Conservation (phyloP, 2,888 invertebrate species). For the Hirtodrosophila cameraria region DNA sequence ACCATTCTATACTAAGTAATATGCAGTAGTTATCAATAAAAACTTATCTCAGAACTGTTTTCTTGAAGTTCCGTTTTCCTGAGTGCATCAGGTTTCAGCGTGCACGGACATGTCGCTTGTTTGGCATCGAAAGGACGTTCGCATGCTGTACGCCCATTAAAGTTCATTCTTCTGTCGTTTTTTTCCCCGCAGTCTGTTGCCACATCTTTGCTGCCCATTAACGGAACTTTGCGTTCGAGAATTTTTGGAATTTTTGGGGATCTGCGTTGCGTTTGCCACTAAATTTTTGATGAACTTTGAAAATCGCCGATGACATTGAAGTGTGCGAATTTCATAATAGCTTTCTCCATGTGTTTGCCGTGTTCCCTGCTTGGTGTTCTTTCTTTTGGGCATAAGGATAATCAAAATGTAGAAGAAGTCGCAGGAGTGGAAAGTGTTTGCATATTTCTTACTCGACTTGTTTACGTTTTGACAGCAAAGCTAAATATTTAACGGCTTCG, state of each 20-base stretch:
- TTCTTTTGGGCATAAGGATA: conserved; percentile 12
- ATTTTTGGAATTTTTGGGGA: conserved; percentile 58
- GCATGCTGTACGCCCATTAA: conserved; percentile 42
- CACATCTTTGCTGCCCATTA: conserved; percentile 72
- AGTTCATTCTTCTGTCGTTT: conserved; percentile 64
- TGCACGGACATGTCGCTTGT: conserved; percentile 15
- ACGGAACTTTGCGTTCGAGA: conserved; percentile 52
- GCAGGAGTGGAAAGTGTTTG: too few relatives aligned
- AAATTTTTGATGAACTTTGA: conserved; percentile 72
- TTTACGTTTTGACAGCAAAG: conserved; percentile 34
- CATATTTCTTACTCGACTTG: conserved; percentile 32
- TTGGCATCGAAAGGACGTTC: conserved; percentile 4
- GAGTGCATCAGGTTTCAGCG: conserved; percentile 34
- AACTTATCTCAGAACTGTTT: background rate
- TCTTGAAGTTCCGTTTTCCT: conserved; percentile 1
- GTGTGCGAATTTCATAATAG: conserved; percentile 49
- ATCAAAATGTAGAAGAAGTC: conserved; percentile 37
- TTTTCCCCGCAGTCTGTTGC: conserved; percentile 59
- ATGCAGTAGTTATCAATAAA: too few relatives aligned
- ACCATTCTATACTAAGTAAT: too few relatives aligned
- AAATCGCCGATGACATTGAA: conserved; percentile 71
- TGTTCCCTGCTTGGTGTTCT: too few relatives aligned
- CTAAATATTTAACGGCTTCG: conserved; percentile 61
- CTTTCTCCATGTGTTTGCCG: background rate
- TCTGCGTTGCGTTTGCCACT: conserved; percentile 40